Base-by-base conservation (phyloP, 2,113 vertebrate species). In the Zosterops lateralis region DNA sequence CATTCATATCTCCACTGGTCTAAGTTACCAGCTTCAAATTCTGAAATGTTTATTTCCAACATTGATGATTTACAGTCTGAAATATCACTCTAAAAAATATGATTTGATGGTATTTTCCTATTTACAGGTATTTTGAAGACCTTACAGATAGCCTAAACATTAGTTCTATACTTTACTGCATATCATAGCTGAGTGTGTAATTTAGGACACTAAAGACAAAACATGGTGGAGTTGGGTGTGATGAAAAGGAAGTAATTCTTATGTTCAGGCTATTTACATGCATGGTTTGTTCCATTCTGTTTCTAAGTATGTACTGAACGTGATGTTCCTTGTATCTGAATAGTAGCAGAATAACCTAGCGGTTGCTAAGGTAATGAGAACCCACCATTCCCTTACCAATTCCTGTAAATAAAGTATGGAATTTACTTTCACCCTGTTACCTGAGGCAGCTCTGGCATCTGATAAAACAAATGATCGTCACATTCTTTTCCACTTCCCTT, bases 381-480 rank as follows among this genome's bases (percentile, higher is more conserved):
- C 78, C 34, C 75, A 56, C 67, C 0, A 1, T 84, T 95, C 65
- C 18, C 57, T 81, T 86, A 88, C 70, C n/a, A 31, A 90, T 92
- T 89, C 84, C 31, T 34, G 73, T 94, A 96, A 96, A 90, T 85
- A 82, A 92, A 95, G 96, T 89, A 89, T 61, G 87, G 94, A 86
- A 92, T 96, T 94, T 95, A 38, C 50, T 92, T 96, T 96, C 85
- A 81, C 89, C 94, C 82, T 93, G 28, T 58, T 95, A 96, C 91
- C 81, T 83, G 48, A 85, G 75, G 90, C 82, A 93, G 47, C 51
- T 65, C 91, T 89, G 89, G 89, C 89, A 81, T 92, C 92, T 82
- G 65, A 87, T 89, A 89, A 89, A 96, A 95, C 73, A 92, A 88
- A 92, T 53, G 13, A 72, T 84, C 76, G 89, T 90, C 75, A 32